Percentiles rank a stretch among this genome's conserved stretches.
Evolutionary conservation across 1,140 invertebrate species (phyloP).

Genomic region (Apis laboriosa): DNA sequence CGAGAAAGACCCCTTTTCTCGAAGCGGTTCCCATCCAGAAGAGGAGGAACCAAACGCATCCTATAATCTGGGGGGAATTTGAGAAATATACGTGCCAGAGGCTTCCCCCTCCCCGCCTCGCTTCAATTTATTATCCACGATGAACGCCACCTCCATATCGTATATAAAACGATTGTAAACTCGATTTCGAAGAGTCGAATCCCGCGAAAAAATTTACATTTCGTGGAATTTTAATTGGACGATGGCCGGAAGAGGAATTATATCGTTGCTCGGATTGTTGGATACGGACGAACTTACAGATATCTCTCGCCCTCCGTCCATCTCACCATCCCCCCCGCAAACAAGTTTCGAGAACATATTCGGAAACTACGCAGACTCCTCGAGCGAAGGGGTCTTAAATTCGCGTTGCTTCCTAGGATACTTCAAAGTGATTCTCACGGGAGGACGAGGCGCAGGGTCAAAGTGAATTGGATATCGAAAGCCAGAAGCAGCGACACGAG

Average conservation of each 20-base stretch:
- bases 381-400: constrained; percentile 22
- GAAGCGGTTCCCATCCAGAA: constrained; percentile 27
- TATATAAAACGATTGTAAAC: constrained; percentile 6
- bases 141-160: neutral
- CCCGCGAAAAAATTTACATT: neutral
- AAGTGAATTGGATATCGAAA: constrained; percentile 45
- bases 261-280: too few relatives aligned
- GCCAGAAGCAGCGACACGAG: neutral
- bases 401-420: neutral
- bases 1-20: neutral
- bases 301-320: neutral
- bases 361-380: neutral
- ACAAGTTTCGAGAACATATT: neutral
- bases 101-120: neutral
- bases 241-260: neutral
- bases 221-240: neutral
- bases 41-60: constrained; percentile 37
- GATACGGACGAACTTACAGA: too few relatives aligned
- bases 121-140: constrained; percentile 13
- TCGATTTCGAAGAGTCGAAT: neutral
- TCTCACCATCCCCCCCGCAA: neutral
- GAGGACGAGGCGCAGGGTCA: constrained; percentile 8
- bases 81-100: constrained; percentile 38
- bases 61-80: constrained; percentile 26
- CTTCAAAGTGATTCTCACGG: constrained; percentile 4